Evolutionary conservation across 2,113 vertebrate genomes (phyloP), one percentile per base, ranked within the genome.

Genomic region (Galeopterus variegatus): DNA sequence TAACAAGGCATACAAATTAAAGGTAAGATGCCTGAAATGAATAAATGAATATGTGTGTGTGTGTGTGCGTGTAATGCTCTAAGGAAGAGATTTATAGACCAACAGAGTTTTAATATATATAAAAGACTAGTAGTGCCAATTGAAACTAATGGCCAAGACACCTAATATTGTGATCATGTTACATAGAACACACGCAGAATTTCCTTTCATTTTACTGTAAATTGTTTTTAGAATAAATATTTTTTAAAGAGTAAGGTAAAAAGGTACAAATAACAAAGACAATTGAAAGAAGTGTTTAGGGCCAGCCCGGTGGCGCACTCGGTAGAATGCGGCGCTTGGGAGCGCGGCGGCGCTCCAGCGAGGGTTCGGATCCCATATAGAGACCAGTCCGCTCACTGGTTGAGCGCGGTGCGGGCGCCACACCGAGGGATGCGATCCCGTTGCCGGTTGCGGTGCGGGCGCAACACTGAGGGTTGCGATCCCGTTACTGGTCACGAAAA

Each of bases 121-220:
- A 89, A 80, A 69, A 62, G n/a, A 62, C 41, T 41, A 56, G 23
- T 26, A 72, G 52, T 41, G 50, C 3, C 26, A 69, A 76, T 56
- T 81, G 10, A 52, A 90, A 96, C 54, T 58, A 86, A 77, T 64
- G 36, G 41, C 24, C 23, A 69, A 65, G 21, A n/a, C 7, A 90
- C 54, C 23, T 41, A 52, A 17, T 41, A 52, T 64, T 52, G 33
- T 24, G 23, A 36, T 79, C 79, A 28, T 28, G 9, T 73, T 67
- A 65, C 21, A 88, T 1, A 75, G 23, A 92, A 75, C 31, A 75
- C 64, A 84, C 54, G n/a, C 60, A 90, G 21, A 83, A 73, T 70
- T 95, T 95, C 52, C 62, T 96, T 90, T 92, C 5, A 50, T 85
- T 88, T 93, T 65, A 81, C 21, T 92, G 77, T 96, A 82, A 90